Evolutionary conservation across 1,140 invertebrate genomes (phyloP), one percentile per base, ranked within the genome.

Genomic region (Ceratosolen solmsi): DNA sequence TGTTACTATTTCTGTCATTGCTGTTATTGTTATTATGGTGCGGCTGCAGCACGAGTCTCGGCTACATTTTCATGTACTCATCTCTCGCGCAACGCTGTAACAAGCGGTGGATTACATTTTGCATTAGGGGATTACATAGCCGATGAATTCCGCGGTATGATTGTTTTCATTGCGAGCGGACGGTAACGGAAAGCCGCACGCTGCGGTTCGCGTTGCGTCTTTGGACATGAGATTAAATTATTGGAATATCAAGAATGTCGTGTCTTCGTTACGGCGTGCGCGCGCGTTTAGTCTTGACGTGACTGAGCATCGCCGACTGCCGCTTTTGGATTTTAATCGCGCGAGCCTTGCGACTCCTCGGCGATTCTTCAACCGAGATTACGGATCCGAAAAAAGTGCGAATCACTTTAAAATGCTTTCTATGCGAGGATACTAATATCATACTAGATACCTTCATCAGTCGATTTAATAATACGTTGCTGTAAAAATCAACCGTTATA

Each of bases 401-500:
- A n/a, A 51, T 49, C 41, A 9, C 25, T 63, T 63, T 49, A 60
- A 22, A 76, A 70, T 41, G 13, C 51, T 54, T 74, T 74, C 63
- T 68, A 49, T 22, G 33, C 76, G 60, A 68, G 25, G 25, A 36
- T 56, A 74, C 72, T 74, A 75, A 75, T 75, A 38, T 60, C 22
- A 1, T 75, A 41, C 49, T 56, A 30, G 65, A 79, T 41, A 71
- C 63, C 41, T 71, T 79, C 65, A 79, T 79, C 68, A 51, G 65
- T 46, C 65, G 33, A 68, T 8, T 1, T 78, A 71, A 79, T 70
- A n/a, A 71, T 71, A 60, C 46, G 25, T 33, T 51, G 2, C n/a
- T 27, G 22, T 20, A 36, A 22, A 54, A 30, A 20, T 49, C 22
- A 27, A 75, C 78, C 78, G 78, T 79, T 79, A 79, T 79, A 79